Percentiles rank a stretch among this genome's conserved stretches.
Evolutionary conservation across 2,888 invertebrate genomes (phyloP).

Genomic region (Dioctria linearis): DNA sequence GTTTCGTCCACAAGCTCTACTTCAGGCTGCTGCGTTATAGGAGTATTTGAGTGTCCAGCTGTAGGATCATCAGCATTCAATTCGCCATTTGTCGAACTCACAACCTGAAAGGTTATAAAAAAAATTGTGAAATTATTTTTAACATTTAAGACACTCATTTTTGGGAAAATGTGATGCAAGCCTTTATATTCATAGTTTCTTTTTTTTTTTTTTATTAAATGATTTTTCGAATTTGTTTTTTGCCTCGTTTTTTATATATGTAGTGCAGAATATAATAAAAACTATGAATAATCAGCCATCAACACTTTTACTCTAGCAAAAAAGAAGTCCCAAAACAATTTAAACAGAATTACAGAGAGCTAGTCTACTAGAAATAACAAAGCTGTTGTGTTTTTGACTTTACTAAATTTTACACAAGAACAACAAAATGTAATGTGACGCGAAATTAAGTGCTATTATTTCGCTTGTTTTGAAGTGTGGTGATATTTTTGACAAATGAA

Average conservation of each 20-base stretch:
- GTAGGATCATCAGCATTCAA: slow-evolving; percentile 95
- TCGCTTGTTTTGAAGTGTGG: slow-evolving; percentile 12
- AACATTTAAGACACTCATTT: no score
- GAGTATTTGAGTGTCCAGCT: slow-evolving; percentile 97
- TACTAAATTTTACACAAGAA: slow-evolving; percentile 26
- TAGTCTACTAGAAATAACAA: slow-evolving; percentile 14
- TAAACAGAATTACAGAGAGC: neutral
- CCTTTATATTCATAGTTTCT: no score
- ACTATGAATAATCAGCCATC: neutral
- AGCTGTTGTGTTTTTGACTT: slow-evolving; percentile 30
- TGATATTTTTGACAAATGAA: slow-evolving; percentile 7
- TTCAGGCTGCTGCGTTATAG: slow-evolving; percentile 94
- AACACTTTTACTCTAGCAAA: slow-evolving; percentile 13
- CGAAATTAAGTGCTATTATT: slow-evolving; percentile 1
- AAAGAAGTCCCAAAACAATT: slow-evolving; percentile 1
- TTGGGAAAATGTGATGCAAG: no score
- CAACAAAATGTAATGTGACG: slow-evolving; percentile 25
- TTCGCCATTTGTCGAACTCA: slow-evolving; percentile 97
- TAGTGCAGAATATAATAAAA: neutral
- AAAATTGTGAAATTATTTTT: neutral
- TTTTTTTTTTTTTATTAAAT: no score
- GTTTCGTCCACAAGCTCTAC: slow-evolving; percentile 97
- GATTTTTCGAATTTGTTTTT: neutral
- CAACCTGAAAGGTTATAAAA: slow-evolving; percentile 79
- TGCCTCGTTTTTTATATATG: neutral